Base-by-base conservation (phyloP, 92 coral and sea anemone genomes). In the Epizoanthus ramosus region DNA sequence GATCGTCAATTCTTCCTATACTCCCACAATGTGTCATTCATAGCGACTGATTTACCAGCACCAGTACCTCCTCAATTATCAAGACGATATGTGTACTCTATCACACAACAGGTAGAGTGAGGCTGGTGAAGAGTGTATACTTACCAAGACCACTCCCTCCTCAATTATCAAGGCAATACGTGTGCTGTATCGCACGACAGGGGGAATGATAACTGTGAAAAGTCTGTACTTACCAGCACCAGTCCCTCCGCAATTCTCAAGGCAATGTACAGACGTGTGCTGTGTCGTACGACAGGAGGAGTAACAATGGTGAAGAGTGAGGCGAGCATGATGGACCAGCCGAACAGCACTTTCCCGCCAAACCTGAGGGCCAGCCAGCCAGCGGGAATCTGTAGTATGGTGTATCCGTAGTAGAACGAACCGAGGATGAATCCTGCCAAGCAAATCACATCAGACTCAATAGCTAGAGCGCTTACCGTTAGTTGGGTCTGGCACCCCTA, bases 341-440 rank as follows among this genome's bases (percentile, higher is more conserved):
- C 91, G 63, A 83, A 88, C 52, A 88, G 71, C 17, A 84, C 75
- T 66, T 88, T 88, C 56, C 91, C 91, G 25, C 91, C 91, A 57
- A 77, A 73, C 8, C 56, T 73, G 52, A 88, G 83, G 1, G 54
- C 88, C 86, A 83, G 16, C 82, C 87, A 73, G 37, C 91, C 91
- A n/a, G 91, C 85, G 13, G 91, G 91, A 76, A 88, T 88, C 80
- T 88, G 91, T 18, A 88, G 58, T 2, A 79, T 23, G 16, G 91
- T 87, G 59, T 88, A 88, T 2, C 91, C 91, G 54, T 88, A 88
- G 61, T 88, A 88, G 71, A 88, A 88, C 66, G 91, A 84, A n/a
- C 91, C 91, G 18, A 88, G 86, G 13, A 88, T 83, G 43, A 88
- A 67, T 13, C 91, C 91, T 88, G 73, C 28, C 17, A 33, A 28